Conservation (phyloP, 2,113 vertebrate species). For the Ameiurus melas region DNA sequence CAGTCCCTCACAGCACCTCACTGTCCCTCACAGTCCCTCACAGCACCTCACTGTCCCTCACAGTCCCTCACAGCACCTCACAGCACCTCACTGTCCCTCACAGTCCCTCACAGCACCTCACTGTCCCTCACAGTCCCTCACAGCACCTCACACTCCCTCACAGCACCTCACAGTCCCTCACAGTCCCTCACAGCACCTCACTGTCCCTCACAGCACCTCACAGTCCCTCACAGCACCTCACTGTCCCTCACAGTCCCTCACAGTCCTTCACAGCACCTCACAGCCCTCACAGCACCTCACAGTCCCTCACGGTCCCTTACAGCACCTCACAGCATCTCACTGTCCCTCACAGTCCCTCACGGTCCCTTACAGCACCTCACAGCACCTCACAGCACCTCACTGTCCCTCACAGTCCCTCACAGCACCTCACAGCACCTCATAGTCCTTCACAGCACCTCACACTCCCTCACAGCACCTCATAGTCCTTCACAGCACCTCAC, state of each 20-base stretch:
- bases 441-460: too few relatives aligned
- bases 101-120: background rate
- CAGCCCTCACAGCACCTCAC: background rate
- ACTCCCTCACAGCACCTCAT: too few relatives aligned
- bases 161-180: background rate
- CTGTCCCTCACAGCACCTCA: background rate
- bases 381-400: too few relatives aligned
- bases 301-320: background rate
- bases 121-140: background rate
- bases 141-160: background rate
- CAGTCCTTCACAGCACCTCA: too few relatives aligned
- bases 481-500: too few relatives aligned
- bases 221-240: too few relatives aligned
- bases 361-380: too few relatives aligned
- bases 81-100: background rate
- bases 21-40: background rate
- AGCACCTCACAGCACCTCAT: too few relatives aligned
- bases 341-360: too few relatives aligned
- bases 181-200: background rate
- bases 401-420: too few relatives aligned
- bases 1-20: background rate
- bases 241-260: background rate
- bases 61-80: background rate
- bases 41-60: background rate
- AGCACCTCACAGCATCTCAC: too few relatives aligned